phyloP scores from a whole-genome alignment of 1,140 invertebrate genomes.

The Drosophila punjabiensis region DNA sequence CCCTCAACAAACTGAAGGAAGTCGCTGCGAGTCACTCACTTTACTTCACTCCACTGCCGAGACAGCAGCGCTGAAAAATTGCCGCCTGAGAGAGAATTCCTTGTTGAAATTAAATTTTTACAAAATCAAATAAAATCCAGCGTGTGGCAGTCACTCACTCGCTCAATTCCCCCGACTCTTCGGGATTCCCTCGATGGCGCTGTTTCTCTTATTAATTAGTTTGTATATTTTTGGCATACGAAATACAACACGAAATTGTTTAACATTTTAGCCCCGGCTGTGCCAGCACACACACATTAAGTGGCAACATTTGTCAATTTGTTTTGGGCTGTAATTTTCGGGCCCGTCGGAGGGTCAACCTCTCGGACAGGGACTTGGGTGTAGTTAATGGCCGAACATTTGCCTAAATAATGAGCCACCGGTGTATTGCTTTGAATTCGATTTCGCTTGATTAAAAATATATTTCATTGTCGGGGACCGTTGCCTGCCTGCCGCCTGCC shows the following conservation, averaged over 20 bases:
- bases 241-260: conserved; percentile 75
- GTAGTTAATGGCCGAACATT: conserved; percentile 81
- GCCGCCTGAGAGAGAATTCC: conserved; percentile 71
- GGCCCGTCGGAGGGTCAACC: conserved; percentile 24
- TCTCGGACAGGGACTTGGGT: conserved; percentile 33
- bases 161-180: conserved; percentile 8
- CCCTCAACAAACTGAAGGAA: conserved; percentile 75
- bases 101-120: conserved; percentile 83
- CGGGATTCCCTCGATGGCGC: conserved; percentile 44
- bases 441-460: conserved; percentile 82
- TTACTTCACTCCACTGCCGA: conserved; percentile 8
- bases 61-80: conserved; percentile 67
- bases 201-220: conserved; percentile 76
- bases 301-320: conserved; percentile 82
- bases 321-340: conserved; percentile 58
- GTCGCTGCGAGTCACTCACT: conserved; percentile 53
- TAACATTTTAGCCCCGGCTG: conserved; percentile 72
- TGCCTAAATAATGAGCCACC: conserved; percentile 82
- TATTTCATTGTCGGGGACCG: conserved; percentile 72
- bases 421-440: conserved; percentile 82
- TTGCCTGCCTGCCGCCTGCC: conserved; percentile 10
- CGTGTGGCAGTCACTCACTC: conserved; percentile 62
- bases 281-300: conserved; percentile 64
- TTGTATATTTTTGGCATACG: conserved; percentile 81
- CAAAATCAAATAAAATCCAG: conserved; percentile 81